Evolutionary conservation across 2,113 vertebrate species (phyloP).

Genomic region (Pungitius pungitius): DNA sequence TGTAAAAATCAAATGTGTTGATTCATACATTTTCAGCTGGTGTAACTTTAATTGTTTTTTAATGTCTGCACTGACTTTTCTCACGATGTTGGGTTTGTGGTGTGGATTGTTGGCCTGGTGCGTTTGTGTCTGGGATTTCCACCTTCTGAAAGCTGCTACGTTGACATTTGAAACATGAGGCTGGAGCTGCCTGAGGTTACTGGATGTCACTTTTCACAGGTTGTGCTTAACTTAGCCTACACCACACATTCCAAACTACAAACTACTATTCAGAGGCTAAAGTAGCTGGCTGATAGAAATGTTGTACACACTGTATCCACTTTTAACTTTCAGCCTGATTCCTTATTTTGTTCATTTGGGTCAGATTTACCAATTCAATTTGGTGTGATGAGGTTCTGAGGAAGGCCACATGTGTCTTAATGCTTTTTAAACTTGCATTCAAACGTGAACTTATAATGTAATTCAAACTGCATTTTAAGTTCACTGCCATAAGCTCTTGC

Average conservation of each 20-base stretch:
- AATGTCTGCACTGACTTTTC: not conserved
- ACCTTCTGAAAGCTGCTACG: not conserved
- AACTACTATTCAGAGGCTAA: constrained; percentile 7
- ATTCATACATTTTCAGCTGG: not conserved
- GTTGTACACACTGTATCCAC: not conserved
- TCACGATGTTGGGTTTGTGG: not conserved
- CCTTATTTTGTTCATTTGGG: not conserved
- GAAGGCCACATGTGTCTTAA: not conserved
- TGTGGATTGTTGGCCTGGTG: not conserved
- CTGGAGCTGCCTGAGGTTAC: constrained; percentile 10
- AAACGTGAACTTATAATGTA: not conserved
- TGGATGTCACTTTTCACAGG: constrained; percentile 5
- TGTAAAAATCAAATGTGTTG: too few species aligned
- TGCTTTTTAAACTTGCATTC: not conserved
- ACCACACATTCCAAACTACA: constrained; percentile 9
- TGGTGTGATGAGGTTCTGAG: not conserved
- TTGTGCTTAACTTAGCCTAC: constrained; percentile 40
- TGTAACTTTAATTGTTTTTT: not conserved
- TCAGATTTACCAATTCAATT: not conserved
- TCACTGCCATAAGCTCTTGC: not conserved
- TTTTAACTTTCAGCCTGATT: not conserved
- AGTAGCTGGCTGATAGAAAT: not conserved
- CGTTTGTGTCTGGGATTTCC: not conserved
- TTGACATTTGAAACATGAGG: constrained; percentile 44
- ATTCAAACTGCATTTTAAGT: not conserved